Base-by-base conservation (phyloP, 2,888 invertebrate species). In the Epistrophe eligans region DNA sequence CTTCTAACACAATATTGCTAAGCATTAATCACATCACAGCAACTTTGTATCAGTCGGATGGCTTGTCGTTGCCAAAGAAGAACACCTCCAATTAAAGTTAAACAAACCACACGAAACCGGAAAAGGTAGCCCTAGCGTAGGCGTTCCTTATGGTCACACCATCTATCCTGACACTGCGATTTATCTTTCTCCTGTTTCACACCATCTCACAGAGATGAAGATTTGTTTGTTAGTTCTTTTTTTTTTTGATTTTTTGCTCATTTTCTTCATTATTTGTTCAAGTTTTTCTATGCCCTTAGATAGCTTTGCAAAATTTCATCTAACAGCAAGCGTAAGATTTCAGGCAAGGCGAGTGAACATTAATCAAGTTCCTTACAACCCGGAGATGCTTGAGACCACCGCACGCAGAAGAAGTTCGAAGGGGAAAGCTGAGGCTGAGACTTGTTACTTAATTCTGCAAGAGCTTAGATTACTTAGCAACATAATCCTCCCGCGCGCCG, bases 51-150 rank as follows among this genome's bases (percentile, higher is more conserved):
- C 35, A 66, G 38, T 15, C 38, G 24, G 67, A 74, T 67, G 7
- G 67, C 85, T 77, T 76, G 76, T 72, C 8, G 60, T 40, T 62
- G 40, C 55, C 24, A 79, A 79, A 87, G 64, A 45, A 55, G 66
- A 66, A 52, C 43, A 67, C 60, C 64, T 57, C 87, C 87, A 87
- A 87, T 87, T 87, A 87, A 87, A 87, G 76, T 71, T 71, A 74
- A 83, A 74, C 83, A 83, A 76, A 76, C 87, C 83, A 35, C 83
- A 87, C 72, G 83, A 87, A 87, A 67, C 87, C 87, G 87, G 87
- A 87, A 87, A 87, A 83, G 74, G 82, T 79, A 87, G 87, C 83
- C 71, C 55, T 50, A 55, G 87, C 79, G 87, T 87, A 79, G 87
- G 87, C 79, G 87, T 87, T 66, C 79, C 50, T 40, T 76, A 79